These are phyloP conservation scores for Chesias legatella DNA, from an alignment of 2,888 invertebrate species.

Conservation along the genomic window DNA sequence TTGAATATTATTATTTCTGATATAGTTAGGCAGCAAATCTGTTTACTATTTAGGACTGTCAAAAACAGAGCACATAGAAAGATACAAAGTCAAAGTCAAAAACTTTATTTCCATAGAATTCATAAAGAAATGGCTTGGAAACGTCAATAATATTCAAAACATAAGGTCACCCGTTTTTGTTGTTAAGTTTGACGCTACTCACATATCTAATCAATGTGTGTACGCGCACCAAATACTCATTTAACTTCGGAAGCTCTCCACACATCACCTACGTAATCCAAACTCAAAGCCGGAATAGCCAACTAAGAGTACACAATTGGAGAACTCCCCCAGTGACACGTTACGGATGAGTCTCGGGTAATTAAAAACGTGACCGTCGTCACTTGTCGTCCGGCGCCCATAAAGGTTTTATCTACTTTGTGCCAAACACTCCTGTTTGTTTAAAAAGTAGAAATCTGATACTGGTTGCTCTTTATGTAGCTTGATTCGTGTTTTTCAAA, in stretches of 20 bases:
- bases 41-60: no score
- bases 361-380: constrained; percentile 80
- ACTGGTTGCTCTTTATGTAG: background rate
- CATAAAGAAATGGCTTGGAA: no score
- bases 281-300: constrained; percentile 17
- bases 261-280: constrained; percentile 22
- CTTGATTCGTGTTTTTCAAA: no score
- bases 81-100: no score
- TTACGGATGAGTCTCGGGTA: constrained; percentile 69
- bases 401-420: constrained; percentile 73
- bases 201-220: constrained; percentile 8
- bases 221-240: constrained; percentile 12
- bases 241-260: constrained; percentile 23
- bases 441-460: constrained; percentile 52
- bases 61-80: no score
- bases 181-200: no score
- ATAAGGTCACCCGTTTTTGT: no score
- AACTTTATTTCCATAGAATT: no score
- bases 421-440: constrained; percentile 61
- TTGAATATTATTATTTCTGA: no score
- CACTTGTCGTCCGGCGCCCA: constrained; percentile 65
- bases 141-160: no score
- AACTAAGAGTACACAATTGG: constrained; percentile 43
- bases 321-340: constrained; percentile 56
- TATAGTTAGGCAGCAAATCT: no score